Evolutionary conservation across 2,113 vertebrate species (phyloP), one percentile per base, ranked within the genome.

Genomic region (Cariama cristata): DNA sequence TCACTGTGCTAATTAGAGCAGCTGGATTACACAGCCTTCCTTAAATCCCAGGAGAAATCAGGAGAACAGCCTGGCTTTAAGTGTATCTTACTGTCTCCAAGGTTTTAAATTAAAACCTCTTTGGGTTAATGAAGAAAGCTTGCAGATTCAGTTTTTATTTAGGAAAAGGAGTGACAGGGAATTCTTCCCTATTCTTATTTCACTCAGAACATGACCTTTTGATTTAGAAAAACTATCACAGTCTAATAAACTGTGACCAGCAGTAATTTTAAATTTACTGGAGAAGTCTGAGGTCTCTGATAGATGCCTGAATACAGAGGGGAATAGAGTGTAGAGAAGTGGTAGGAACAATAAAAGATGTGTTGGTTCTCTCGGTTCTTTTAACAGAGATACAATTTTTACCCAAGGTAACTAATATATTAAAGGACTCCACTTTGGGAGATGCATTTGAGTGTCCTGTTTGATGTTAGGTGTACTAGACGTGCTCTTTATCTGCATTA

Each of bases 1-100:
- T 96, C 97, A 56, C 95, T 60, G 71, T 92, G 86, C 94, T 97
- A 97, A 98, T 96, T 98, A 97, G 87, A 97, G 82, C 93, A 97
- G 44, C 79, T 97, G 90, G 52, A 58, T 96, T 96, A 84, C 83
- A 87, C 75, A 96, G 69, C 24, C 68, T 94, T 87, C 79, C 67
- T 91, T 94, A 86, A 89, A 82, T 94, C 97, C 72, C 89, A 27
- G 47, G 80, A 97, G 97, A 94, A 96, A 97, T 91, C 80, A 81
- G 53, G 49, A 74, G 97, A 95, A 97, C 89, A 94, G 89, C 44
- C 60, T 96, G 68, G 52, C 38, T 92, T 83, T 84, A 80, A 97
- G 49, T 90, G 80, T 95, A 94, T 96, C 42, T 90, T 71, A 64
- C 75, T 71, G 62, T 88, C 55, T 82, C 71, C 49, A 69, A 89